These are phyloP conservation scores for Aradus depressus DNA, from an alignment of 2,888 invertebrate species.

Conservation along the genomic window DNA sequence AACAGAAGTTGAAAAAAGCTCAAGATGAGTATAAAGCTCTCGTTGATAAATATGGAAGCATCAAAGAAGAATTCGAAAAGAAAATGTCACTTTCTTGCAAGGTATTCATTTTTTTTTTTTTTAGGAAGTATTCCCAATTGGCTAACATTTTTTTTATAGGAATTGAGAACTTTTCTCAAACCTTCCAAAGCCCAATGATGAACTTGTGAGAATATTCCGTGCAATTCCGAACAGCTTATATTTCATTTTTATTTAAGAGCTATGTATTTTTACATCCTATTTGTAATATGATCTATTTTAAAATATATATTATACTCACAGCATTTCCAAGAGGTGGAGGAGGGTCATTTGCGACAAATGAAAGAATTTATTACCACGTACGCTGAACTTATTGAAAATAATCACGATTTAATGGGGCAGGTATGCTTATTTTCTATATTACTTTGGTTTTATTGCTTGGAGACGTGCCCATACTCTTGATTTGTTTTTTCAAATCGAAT, in stretches of 20 bases:
- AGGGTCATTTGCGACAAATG: conserved; percentile 86
- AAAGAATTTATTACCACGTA: conserved; percentile 86
- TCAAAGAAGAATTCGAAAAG: conserved; percentile 88
- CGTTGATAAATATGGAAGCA: conserved; percentile 82
- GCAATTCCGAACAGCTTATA: not conserved
- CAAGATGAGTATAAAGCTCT: conserved; percentile 88
- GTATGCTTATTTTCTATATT: conserved; percentile 37
- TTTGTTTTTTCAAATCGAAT: not conserved
- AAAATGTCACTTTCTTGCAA: conserved; percentile 89
- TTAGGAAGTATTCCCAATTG: not conserved
- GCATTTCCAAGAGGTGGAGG: conserved; percentile 92
- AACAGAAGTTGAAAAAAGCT: conserved; percentile 80
- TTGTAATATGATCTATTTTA: not conserved
- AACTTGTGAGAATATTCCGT: not conserved
- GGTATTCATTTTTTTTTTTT: conserved; percentile 42
- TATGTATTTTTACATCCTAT: not conserved
- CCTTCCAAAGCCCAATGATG: too few relatives aligned
- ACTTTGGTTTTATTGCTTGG: too few relatives aligned
- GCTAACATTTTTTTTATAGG: too few relatives aligned
- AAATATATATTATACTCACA: conserved; percentile 34
- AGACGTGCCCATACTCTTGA: too few relatives aligned
- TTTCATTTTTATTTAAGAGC: not conserved
- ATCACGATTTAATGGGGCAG: conserved; percentile 82
- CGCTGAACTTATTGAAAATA: conserved; percentile 74
- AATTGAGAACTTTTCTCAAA: too few relatives aligned